Base-by-base conservation (phyloP, 2,888 invertebrate genomes). In the Zelleria hepariella region DNA sequence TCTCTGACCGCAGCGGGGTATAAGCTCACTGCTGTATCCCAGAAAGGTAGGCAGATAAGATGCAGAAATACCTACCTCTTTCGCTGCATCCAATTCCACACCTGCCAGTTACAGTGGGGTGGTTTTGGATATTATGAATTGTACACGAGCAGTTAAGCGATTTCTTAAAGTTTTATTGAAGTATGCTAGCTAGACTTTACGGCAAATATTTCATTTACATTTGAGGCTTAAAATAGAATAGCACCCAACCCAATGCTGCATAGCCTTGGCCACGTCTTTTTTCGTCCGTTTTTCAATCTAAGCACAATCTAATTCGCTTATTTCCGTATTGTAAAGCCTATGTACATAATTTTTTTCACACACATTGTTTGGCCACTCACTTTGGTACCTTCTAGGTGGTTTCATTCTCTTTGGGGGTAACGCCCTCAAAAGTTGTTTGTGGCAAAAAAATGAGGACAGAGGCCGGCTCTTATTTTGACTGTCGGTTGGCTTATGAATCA, bases 351-450 rank as follows among this genome's bases (percentile, higher is more conserved):
- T 51, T 53, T 20, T 55, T 55, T 55, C 55, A 24, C 55, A 27
- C 32, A 18, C 55, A 21, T 55, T 55, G 26, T 80, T 58, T 77
- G 77, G 73, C 69, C 77, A 70, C 73, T 73, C 74, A 75, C 74
- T 77, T 74, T 72, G 66, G 18, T 21, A 78, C n/a, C n/a, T n/a
- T n/a, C 77, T 82, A 85, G 80, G 73, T 81, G 80, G 76, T 82
- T 80, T 76, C 74, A 73, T 77, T 69, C 70, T 74, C 73, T 72
- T 80, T 80, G 71, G 80, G 87, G 86, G 80, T 82, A 84, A 80
- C 84, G 87, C 82, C 86, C 87, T 84, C 82, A 67, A 68, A 82
- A 85, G 86, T 85, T 86, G 87, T 86, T 87, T 86, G 85, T 79
- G 78, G 86, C 81, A 86, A 88, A 88, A 88, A 86, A 86, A 86